Conservation (phyloP, 2,113 vertebrate genomes). For the Asarcornis scutulata region DNA sequence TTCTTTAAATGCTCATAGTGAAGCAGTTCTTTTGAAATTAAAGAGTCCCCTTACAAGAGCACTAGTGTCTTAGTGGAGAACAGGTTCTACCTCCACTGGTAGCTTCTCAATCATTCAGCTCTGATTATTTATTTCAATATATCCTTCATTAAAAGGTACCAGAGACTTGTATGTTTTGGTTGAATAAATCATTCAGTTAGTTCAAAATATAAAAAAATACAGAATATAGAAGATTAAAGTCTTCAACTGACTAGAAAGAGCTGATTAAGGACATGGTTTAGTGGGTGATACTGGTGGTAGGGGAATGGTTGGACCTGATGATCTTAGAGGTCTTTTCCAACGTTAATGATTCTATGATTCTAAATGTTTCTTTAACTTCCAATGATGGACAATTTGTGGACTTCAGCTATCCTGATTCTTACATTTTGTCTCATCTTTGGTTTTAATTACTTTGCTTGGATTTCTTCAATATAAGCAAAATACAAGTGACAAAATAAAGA, state of each 20-base stretch:
- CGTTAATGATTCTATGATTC: not conserved
- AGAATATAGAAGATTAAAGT: conserved; percentile 1
- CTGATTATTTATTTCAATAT: conserved; percentile 49
- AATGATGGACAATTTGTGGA: not conserved
- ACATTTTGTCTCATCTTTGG: not conserved
- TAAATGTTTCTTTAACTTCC: not conserved
- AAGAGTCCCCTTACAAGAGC: not conserved
- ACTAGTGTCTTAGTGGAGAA: conserved; percentile 14
- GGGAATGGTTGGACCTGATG: too few relatives aligned
- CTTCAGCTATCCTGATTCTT: not conserved
- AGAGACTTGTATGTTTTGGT: conserved; percentile 20
- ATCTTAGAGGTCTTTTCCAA: too few relatives aligned
- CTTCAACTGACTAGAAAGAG: conserved; percentile 57
- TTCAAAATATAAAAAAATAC: conserved; percentile 30
- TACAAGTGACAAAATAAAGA: not conserved
- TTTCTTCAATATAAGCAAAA: not conserved
- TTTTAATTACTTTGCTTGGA: not conserved
- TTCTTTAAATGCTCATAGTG: not conserved
- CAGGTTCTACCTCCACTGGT: conserved; percentile 20
- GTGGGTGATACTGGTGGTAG: too few relatives aligned
- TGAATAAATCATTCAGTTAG: conserved; percentile 40
- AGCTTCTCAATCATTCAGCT: conserved; percentile 40
- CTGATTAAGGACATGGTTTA: not conserved
- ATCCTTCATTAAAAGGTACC: conserved; percentile 55
- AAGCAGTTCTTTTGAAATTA: not conserved